phyloP scores from a whole-genome alignment of 35 echinoderm and acorn worm genomes.

The Ptychodera flava region DNA sequence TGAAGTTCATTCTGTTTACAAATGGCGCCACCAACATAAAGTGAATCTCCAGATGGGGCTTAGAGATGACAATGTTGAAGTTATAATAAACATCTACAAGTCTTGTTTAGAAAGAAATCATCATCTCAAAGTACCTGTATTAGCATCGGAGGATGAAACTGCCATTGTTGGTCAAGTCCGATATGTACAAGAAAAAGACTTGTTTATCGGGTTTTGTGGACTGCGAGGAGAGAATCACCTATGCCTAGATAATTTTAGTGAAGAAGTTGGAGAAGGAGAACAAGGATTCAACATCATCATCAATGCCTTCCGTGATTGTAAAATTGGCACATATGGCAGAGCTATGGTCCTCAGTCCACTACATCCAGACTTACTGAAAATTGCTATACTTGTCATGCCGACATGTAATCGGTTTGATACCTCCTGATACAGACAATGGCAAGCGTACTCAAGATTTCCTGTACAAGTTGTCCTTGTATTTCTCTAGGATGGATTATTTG shows the following conservation, averaged over 20 bases:
- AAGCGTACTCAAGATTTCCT: too few relatives aligned
- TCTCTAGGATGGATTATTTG: too few relatives aligned
- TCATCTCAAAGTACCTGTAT: neutral
- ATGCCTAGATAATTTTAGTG: neutral
- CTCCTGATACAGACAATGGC: too few relatives aligned
- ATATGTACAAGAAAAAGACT: neutral
- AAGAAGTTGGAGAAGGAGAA: neutral
- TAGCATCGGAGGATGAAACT: neutral
- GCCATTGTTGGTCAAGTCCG: neutral
- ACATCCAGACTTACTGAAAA: neutral
- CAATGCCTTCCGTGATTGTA: neutral
- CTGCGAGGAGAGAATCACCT: neutral
- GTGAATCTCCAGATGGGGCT: neutral
- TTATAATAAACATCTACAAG: neutral
- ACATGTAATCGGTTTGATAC: neutral
- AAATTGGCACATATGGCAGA: neutral
- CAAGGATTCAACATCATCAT: neutral
- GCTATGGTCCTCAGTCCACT: neutral
- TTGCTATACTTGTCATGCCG: neutral
- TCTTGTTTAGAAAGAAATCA: neutral
- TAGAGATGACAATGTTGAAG: neutral
- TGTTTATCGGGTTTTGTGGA: neutral
- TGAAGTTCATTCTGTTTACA: neutral
- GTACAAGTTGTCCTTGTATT: too few relatives aligned
- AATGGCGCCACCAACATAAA: neutral